These are phyloP conservation scores for Microplitis deprimator DNA, from an alignment of 2,888 invertebrate species.

Conservation along the genomic window DNA sequence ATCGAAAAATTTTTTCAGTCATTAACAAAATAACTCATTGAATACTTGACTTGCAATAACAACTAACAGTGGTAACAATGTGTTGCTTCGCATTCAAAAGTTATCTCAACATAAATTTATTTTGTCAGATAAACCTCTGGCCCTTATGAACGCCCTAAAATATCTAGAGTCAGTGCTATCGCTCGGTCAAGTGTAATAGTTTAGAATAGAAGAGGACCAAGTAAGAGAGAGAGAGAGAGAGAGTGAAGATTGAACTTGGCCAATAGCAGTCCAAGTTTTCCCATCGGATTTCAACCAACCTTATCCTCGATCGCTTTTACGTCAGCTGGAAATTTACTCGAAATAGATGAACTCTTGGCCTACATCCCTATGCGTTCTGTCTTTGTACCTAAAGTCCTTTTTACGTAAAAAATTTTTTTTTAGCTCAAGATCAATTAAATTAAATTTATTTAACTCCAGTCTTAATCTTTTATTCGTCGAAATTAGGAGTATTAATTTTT, in stretches of 20 bases:
- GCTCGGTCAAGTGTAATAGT: neutral
- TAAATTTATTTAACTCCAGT: too few relatives aligned
- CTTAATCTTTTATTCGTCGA: neutral
- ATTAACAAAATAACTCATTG: too few relatives aligned
- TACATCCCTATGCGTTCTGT: conserved; percentile 56
- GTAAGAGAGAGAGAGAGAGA: conserved; percentile 17
- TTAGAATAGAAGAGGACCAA: conserved; percentile 1
- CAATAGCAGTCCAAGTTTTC: conserved; percentile 23
- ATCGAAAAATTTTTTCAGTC: conserved; percentile 13
- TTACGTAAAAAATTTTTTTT: neutral
- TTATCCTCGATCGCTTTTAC: conserved; percentile 66
- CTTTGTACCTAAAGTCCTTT: neutral
- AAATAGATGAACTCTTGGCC: conserved; percentile 70
- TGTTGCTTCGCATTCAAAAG: conserved; percentile 24
- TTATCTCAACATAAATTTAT: too few relatives aligned
- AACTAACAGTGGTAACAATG: conserved; percentile 1
- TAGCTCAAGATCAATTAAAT: too few relatives aligned
- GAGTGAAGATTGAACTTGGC: conserved; percentile 23
- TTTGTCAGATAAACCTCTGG: neutral
- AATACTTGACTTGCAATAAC: too few relatives aligned
- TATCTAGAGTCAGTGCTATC: too few relatives aligned
- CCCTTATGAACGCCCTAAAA: conserved; percentile 10
- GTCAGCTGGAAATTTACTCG: conserved; percentile 65
- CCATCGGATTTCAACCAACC: conserved; percentile 51
- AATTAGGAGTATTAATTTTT: too few relatives aligned